Evolutionary conservation across 2,888 invertebrate species (phyloP), one percentile per base, ranked within the genome.

Genomic region (Acronicta alni): DNA sequence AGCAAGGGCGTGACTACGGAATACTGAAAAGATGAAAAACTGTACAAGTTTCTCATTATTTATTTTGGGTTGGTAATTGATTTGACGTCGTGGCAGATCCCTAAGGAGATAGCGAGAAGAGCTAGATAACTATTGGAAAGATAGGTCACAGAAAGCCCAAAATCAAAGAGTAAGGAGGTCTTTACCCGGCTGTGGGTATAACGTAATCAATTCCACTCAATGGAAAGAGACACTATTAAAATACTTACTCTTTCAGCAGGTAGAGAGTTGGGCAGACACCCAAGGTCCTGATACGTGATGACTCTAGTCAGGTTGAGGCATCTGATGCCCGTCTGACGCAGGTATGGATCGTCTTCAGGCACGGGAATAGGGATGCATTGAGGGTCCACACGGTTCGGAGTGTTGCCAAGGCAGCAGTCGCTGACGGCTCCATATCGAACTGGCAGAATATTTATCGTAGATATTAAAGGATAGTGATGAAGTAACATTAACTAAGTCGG

Each of bases 281-380:
- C 83, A 16, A 75, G 62, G 12, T 80, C 73, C 57, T 87, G 87
- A 32, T 75, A 87, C 0, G 84, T 85, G 17, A 79, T 76, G 10
- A 84, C 80, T 30, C 85, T 70, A 23, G 87, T 85, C 39, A 86
- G 79, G 61, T 87, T 87, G 68, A 85, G 58, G 46, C 87, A 86
- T 0, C 84, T 69, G 10, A 87, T 76, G 20, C 73, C 75, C 8
- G 80, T 79, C 0, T 72, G 56, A 4, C 85, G 80, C 26, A 85
- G 68, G 57, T 80, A 82, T 0, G 86, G 82, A 45, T 87, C 87
- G 44, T 86, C 83, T 1, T 55, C 61, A 0, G 86, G 82, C 4
- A 87, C 87, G 3, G 72, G 64, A 20, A 87, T 83, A 2, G 84
- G 68, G 41, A 81, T 82, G 51, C 82, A 82, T 0, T 37, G 37